Base-by-base conservation (phyloP, 2,797 vertebrate species). In the Hephaestus fuliginosus region DNA sequence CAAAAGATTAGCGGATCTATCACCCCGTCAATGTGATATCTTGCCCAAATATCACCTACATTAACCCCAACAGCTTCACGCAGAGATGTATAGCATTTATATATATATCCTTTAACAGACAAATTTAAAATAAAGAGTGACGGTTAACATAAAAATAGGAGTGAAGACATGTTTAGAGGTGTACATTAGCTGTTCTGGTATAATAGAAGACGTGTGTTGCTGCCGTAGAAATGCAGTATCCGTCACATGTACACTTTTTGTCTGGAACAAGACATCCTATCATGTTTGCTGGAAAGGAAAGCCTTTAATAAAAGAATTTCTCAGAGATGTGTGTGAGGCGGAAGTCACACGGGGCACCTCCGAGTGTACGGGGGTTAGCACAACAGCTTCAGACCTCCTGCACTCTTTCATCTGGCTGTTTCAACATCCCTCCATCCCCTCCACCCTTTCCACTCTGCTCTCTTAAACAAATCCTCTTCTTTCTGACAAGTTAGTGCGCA, bases 351-450 rank as follows among this genome's bases (percentile, higher is more conserved):
- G 60, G 82, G 73, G 74, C 80, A 75, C 58, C 75, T 81, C 71
- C 2, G 74, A 82, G 74, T 58, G 70, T 71, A 30, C 66, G 30
- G 74, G 78, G 91, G 90, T 94, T 91, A 92, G 81, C 79, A 87
- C 87, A 93, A 94, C 92, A 93, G 73, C 85, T 25, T 43, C 78
- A 73, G 86, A 89, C 91, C 88, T 91, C 86, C 86, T 90, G 88
- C 75, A 87, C 78, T 72, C 86, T 91, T 89, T 92, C 90, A 94
- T 94, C 86, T 91, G 78, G 49, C 72, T 84, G 72, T 85, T 90
- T 90, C 83, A 89, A 91, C 89, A 84, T 85, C 86, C 68, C 81
- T 78, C 81, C 57, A 46, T 81, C 76, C 76, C 81, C 80, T 82
- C 70, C 77, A 67, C 84, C 62, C 79, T 49, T 62, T 76, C 63